Percentiles rank a stretch among this genome's conserved stretches.
These are phyloP conservation scores for Poecilia wingei DNA, from an alignment of 2,797 vertebrate genomes.

Conservation along the genomic window DNA sequence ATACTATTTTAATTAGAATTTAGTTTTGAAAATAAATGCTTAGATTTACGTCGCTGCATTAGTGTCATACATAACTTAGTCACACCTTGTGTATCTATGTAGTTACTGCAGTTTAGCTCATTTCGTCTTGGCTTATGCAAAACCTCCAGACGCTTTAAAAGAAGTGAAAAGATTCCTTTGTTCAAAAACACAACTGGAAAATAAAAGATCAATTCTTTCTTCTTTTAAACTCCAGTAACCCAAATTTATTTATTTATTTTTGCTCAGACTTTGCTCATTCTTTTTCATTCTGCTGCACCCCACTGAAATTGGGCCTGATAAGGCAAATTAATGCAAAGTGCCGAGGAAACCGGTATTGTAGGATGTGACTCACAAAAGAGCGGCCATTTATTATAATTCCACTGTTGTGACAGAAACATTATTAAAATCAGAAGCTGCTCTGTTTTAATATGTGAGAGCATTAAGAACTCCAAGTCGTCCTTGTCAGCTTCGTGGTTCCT, in stretches of 20 bases:
- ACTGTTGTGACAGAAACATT: constrained; percentile 38
- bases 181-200: neutral
- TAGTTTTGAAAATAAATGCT: neutral
- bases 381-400: constrained; percentile 56
- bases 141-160: neutral
- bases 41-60: neutral
- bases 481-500: constrained; percentile 31
- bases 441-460: constrained; percentile 44
- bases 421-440: constrained; percentile 53
- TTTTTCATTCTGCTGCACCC: constrained; percentile 10
- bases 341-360: constrained; percentile 38
- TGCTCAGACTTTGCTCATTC: neutral
- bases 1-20: neutral
- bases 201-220: neutral
- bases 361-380: constrained; percentile 27
- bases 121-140: neutral
- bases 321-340: constrained; percentile 27
- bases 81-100: neutral
- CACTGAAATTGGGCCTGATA: constrained; percentile 16
- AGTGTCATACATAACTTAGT: neutral
- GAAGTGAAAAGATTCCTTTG: neutral
- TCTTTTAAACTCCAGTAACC: neutral
- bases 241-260: neutral
- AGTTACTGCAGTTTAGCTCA: neutral
- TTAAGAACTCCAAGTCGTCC: constrained; percentile 24